Evolutionary conservation across 2,888 invertebrate genomes (phyloP), one percentile per base, ranked within the genome.

Genomic region (Aleiodes alternator): DNA sequence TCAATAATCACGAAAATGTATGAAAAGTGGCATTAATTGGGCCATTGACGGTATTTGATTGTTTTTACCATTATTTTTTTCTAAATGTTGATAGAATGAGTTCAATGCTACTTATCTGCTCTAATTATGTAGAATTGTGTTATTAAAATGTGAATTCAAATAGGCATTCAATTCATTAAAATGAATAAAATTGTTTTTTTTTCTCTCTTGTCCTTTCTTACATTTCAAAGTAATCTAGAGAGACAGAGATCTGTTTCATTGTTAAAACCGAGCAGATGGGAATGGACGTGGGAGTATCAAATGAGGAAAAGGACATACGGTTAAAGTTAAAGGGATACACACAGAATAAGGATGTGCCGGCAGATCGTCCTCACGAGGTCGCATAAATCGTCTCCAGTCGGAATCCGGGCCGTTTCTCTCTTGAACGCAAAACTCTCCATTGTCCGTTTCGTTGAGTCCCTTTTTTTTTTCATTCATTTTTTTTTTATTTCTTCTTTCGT

Each of bases 361-460:
- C 75, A 34, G 72, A 53, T 77, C 76, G 64, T 78, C 72, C 74
- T 73, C 81, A 43, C 83, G 86, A 85, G 85, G 83, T 84, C 84
- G 85, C 86, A 87, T 87, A 87, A 87, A 87, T 87, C 87, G 84
- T 87, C 84, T 84, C 83, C 83, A 85, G 86, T 87, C 86, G 85
- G 86, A 87, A 87, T 87, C 87, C 86, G 86, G 83, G 85, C 86
- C 85, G 83, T 84, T 61, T 48, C 64, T 43, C 64, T 43, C 43
- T 43, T 84, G 83, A 86, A 87, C 84, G 86, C 84, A 78, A 38
- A 61, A 38, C 43, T 61, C 85, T 85, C 86, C 85, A 87, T 87
- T 88, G 87, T 88, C 84, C 87, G 82, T 73, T 82, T 83, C 82
- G 85, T 87, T 64, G 43, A 64, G 38, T 48, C 66, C 57, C 68